These are phyloP conservation scores for Oceanodroma tethys DNA, from an alignment of 2,113 vertebrate species.

Conservation along the genomic window DNA sequence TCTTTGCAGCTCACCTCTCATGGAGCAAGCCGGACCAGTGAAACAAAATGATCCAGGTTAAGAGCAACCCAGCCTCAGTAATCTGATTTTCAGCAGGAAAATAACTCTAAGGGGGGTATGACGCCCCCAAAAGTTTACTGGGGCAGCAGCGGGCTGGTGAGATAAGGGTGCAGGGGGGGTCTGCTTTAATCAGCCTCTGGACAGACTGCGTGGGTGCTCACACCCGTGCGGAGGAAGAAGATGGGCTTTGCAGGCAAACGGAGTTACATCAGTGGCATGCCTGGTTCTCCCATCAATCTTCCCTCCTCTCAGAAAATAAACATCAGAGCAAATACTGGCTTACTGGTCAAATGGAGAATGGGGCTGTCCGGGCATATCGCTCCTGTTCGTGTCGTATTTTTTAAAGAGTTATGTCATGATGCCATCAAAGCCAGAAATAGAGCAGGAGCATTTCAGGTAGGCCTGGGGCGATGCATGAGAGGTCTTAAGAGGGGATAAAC, in stretches of 20 bases:
- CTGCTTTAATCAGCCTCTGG: neutral
- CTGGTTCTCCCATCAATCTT: neutral
- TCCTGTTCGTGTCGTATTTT: neutral
- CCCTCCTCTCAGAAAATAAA: neutral
- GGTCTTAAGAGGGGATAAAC: neutral
- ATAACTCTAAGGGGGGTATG: neutral
- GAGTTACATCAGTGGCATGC: neutral
- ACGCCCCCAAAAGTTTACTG: neutral
- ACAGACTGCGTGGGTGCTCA: neutral
- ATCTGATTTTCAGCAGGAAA: neutral
- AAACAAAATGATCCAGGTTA: neutral
- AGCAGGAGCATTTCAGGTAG: too few species aligned
- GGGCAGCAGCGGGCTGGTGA: neutral
- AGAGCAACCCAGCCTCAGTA: neutral
- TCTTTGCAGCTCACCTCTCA: neutral
- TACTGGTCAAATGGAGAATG: neutral
- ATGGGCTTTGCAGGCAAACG: neutral
- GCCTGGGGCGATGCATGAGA: neutral
- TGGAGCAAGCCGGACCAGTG: neutral
- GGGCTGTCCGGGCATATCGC: rapidly evolving
- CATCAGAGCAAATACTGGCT: neutral
- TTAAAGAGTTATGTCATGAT: neutral
- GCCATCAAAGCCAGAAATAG: neutral
- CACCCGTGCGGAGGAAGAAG: rapidly evolving
- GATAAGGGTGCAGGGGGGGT: too few species aligned